Conservation (phyloP, 1,140 invertebrate species). For the Heliconius eleuchia region DNA sequence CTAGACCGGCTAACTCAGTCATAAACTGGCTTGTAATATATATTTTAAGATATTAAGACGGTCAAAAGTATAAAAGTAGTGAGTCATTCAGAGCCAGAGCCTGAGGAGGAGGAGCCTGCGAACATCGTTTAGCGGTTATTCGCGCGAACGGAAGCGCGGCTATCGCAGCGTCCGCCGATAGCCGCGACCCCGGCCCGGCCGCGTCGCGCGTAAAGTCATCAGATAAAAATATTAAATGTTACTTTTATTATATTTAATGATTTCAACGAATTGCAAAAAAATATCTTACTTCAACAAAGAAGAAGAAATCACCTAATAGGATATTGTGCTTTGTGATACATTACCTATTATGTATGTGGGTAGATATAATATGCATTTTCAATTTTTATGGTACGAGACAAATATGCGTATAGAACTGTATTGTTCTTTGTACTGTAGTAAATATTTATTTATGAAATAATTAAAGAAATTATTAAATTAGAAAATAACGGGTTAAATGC, state of each 20-base stretch:
- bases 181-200: constrained; percentile 41
- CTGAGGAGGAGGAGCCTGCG: constrained; percentile 14
- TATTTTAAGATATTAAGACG: background rate
- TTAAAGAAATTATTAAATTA: too few species aligned
- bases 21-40: background rate
- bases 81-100: constrained; percentile 28
- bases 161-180: constrained; percentile 57
- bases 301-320: too few species aligned
- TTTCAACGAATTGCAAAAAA: too few species aligned
- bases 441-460: too few species aligned
- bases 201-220: constrained; percentile 18
- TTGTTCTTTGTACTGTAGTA: too few species aligned
- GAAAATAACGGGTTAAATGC: too few species aligned
- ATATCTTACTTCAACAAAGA: too few species aligned
- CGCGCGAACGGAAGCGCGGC: constrained; percentile 51
- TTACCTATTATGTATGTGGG: too few species aligned
- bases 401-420: too few species aligned
- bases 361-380: too few species aligned
- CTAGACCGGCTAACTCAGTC: background rate
- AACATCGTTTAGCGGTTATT: constrained; percentile 27
- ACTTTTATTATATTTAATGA: background rate
- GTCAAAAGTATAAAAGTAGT: background rate
- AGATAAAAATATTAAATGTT: constrained; percentile 39
- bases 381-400: too few species aligned
- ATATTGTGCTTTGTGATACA: too few species aligned